Base-by-base conservation (phyloP, 2,113 vertebrate genomes). In the Columba livia region DNA sequence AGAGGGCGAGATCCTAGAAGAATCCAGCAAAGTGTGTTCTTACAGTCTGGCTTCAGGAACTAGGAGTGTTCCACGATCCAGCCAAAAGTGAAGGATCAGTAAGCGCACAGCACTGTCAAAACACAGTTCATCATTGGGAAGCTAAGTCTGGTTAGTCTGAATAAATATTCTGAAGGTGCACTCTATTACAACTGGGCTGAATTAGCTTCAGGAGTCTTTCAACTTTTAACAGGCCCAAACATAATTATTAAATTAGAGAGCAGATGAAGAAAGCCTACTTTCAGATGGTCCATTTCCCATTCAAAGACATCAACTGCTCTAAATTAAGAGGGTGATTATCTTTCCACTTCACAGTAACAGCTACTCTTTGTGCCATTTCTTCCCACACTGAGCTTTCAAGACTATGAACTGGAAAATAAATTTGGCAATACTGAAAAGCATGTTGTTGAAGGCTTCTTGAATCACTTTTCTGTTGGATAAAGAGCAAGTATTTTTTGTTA, bases 351-450 rank as follows among this genome's bases (percentile, higher is more conserved):
- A 89, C 19, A 44, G 26, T 89, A 97, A 96, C 62, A 96, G 93
- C 80, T 92, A 82, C 54, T 87, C 90, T 95, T 94, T 96, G 91
- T 96, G 96, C 38, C 79, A 85, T n/a, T 90, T 95, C 91, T 94
- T 95, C 95, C 86, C 91, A 91, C 81, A 79, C 60, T 61, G 47
- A 85, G 66, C 74, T 94, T 95, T 91, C 77, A 95, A 82, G 82
- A 79, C 66, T 79, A 87, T 57, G 85, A 94, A 93, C 48, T 92
- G 90, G 84, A 94, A 93, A 82, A 93, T 42, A 91, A 85, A 93
- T 87, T 85, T 94, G 93, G 89, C 92, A 95, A 21, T 67, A 87
- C 64, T 96, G 94, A 96, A 94, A 92, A 77, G 77, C 53, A 85
- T 15, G 72, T 66, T 96, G 58, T 91, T 96, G 82, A 87, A 89